Evolutionary conservation across 2,113 vertebrate genomes (phyloP), one percentile per base, ranked within the genome.

Genomic region (Ctenomys sociabilis): DNA sequence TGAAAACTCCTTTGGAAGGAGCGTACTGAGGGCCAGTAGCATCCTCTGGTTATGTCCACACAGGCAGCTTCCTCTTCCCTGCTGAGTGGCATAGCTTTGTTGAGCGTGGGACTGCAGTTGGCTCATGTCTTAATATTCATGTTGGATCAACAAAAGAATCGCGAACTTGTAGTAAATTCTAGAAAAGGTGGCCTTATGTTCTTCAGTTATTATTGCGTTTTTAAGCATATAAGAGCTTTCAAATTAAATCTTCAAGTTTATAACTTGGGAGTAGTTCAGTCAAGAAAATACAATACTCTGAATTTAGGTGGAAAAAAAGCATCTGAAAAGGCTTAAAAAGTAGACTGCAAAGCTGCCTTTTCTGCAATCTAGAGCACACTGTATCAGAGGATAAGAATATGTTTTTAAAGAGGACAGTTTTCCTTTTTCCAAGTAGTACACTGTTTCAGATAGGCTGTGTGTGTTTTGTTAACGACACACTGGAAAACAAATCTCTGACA

Each of bases 191-290:
- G 17, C 26, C 22, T 75, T 83, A 13, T 59, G 21, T 59, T 84
- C 37, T 94, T 30, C 80, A 35, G 19, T 21, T 88, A 85, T 82
- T 85, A 13, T 14, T 86, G 26, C 28, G 54, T 40, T 90, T 30
- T 32, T 9, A 49, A 57, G 32, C 35, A 70, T 63, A 61, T 66
- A 81, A 70, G 28, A 40, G 77, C 89, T 84, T 32, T 26, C 17
- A 82, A 84, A 73, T 95, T 91, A 91, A 37, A 77, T 87, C 57
- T 49, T 91, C 64, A 90, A 59, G 10, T 83, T 94, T 70, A 63
- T 95, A 57, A 94, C 43, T 24, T 78, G 77, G 80, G 92, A 87
- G 26, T 54, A 72, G 28, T 68, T 5, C 37, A 91, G 28, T 92
- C 32, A 80, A 80, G 37, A 73, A 21, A 26, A 57, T 30, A 12